Evolutionary conservation across 2,797 vertebrate genomes (phyloP).

Genomic region (Myotis myotis): DNA sequence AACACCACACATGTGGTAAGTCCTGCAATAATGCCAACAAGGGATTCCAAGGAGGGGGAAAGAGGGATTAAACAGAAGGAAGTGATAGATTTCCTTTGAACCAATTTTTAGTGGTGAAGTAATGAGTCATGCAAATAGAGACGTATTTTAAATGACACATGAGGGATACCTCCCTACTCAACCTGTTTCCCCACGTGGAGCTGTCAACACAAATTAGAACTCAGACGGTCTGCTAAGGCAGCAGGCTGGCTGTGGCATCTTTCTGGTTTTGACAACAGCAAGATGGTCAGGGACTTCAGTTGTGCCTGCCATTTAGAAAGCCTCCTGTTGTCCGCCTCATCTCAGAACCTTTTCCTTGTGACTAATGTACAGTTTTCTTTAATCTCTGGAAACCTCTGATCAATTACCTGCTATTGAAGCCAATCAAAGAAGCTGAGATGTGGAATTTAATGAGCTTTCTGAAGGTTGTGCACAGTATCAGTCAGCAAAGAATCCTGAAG

Average conservation of each 20-base stretch:
- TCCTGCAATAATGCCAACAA: not conserved
- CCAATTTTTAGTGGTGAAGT: not conserved
- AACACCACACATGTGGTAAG: not conserved
- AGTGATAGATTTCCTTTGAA: not conserved
- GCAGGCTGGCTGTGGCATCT: not conserved
- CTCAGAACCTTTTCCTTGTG: constrained; percentile 40
- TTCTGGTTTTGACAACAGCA: not conserved
- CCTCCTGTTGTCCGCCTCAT: constrained; percentile 27
- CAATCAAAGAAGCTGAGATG: constrained; percentile 65
- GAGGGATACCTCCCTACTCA: not conserved
- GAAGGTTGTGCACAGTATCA: constrained; percentile 25
- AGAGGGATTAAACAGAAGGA: not conserved
- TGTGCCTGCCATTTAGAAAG: constrained; percentile 17
- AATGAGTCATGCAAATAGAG: constrained; percentile 17
- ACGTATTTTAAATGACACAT: not conserved
- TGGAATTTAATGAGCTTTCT: constrained; percentile 56
- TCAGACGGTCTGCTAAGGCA: not conserved
- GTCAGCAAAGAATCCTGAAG: not conserved
- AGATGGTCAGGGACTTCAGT: not conserved
- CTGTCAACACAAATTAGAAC: not conserved
- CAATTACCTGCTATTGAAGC: constrained; percentile 72
- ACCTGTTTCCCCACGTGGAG: not conserved
- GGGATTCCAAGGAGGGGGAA: not conserved
- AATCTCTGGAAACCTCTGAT: constrained; percentile 73
- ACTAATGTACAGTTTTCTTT: constrained; percentile 65